Evolutionary conservation across 2,888 invertebrate genomes (phyloP), one percentile per base, ranked within the genome.

Genomic region (Pachycephus smyrnensis): DNA sequence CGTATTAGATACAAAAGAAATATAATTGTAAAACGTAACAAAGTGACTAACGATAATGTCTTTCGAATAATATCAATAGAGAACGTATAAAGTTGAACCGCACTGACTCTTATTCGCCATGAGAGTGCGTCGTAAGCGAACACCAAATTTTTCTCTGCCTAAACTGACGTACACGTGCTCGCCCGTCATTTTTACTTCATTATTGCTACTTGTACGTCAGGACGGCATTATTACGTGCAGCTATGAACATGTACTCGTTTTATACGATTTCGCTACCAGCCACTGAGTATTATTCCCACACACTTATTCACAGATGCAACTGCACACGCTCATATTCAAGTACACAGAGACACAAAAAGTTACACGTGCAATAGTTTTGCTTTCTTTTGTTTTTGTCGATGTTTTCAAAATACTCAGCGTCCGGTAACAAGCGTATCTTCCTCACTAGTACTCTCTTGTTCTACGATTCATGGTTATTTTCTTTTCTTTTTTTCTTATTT

Each of bases 21-120:
- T 82, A 80, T 80, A 82, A 80, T 83, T 82, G 80, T 79, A 82
- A 83, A 82, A 83, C 81, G 81, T 83, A 83, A 83, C 83, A 83
- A 83, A 83, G 75, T 81, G 73, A 79, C 40, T 81, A 82, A 81
- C 69, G 75, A 81, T 81, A 82, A 82, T 79, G 79, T 82, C 80
- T 75, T 32, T 33, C 68, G 36, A 55, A 75, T 79, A 82, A 82
- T 82, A 80, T 82, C 81, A 76, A 77, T 81, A 81, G 35, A 31
- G 55, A 55, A 55, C 55, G 23, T 55, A 55, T 55, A 55, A 55
- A 55, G 55, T 55, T 23, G 15, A 55, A 23, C 55, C 23, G 23
- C 23, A 9, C 23, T 55, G 55, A 55, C 55, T 55, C 55, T 55
- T 55, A 55, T 23, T 55, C 55, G 23, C 55, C 55, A 23, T 23